phyloP scores from a whole-genome alignment of 1,140 invertebrate species.

The Drosophila bocqueti region DNA sequence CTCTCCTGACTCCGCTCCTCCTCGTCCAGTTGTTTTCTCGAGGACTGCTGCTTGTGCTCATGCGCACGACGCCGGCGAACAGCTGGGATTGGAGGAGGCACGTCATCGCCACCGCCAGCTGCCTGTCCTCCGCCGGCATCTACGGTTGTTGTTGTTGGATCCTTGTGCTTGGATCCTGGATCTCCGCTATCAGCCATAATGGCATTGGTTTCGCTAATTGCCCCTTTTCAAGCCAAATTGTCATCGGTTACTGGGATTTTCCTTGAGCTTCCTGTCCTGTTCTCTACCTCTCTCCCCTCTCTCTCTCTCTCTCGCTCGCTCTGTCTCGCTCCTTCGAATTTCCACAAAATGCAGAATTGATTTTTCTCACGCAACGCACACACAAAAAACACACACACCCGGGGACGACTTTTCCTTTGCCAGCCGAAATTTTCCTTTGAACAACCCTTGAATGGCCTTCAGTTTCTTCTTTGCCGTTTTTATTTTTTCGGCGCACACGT shows the following conservation, averaged over 20 bases:
- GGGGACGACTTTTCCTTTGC: slow-evolving; percentile 43
- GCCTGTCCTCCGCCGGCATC: slow-evolving; percentile 37
- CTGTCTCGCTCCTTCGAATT: slow-evolving; percentile 6
- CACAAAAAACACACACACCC: slow-evolving; percentile 42
- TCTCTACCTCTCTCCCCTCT: slow-evolving; percentile 3
- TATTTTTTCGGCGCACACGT: slow-evolving; percentile 29
- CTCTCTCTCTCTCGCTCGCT: slow-evolving; percentile 1
- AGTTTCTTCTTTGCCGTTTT: slow-evolving; percentile 23
- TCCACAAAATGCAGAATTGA: slow-evolving; percentile 73
- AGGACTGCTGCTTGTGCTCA: slow-evolving; percentile 54
- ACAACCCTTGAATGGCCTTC: slow-evolving; percentile 71
- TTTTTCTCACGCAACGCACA: slow-evolving; percentile 79
- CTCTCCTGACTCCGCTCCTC: slow-evolving; percentile 26
- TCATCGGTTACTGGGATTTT: slow-evolving; percentile 62
- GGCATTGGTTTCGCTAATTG: slow-evolving; percentile 71
- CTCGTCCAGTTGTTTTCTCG: slow-evolving; percentile 37
- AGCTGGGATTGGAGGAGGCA: slow-evolving; percentile 77
- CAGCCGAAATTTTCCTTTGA: slow-evolving; percentile 54
- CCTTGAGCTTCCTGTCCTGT: slow-evolving; percentile 26
- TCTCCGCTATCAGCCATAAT: slow-evolving; percentile 81
- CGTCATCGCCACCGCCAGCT: slow-evolving; percentile 44
- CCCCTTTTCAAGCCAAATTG: slow-evolving; percentile 54
- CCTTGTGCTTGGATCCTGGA: slow-evolving; percentile 73
- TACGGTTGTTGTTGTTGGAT: slow-evolving; percentile 68
- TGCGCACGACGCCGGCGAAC: slow-evolving; percentile 75